These are phyloP conservation scores for Andrena dorsata DNA, from an alignment of 2,888 invertebrate species.

Conservation along the genomic window DNA sequence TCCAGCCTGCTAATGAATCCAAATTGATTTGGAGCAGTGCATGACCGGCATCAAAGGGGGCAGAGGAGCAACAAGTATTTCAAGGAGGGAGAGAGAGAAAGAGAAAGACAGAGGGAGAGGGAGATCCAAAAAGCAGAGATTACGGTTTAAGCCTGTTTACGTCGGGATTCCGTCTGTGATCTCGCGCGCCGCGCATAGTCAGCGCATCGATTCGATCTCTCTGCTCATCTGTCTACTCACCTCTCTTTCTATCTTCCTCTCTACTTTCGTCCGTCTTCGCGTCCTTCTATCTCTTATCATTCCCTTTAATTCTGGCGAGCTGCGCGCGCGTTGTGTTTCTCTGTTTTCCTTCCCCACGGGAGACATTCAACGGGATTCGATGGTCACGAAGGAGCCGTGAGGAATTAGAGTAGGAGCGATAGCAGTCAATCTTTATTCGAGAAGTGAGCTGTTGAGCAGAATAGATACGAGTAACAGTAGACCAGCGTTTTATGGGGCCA, in stretches of 20 bases:
- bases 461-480: no score
- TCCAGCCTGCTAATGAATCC: constrained; percentile 69
- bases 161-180: constrained; percentile 74
- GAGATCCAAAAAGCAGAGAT: constrained; percentile 69
- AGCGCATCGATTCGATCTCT: constrained; percentile 61
- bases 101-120: constrained; percentile 31
- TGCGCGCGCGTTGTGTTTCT: neutral
- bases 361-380: constrained; percentile 17
- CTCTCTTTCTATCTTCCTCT: constrained; percentile 6
- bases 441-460: no score
- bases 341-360: neutral
- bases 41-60: constrained; percentile 68
- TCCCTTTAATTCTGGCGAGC: neutral
- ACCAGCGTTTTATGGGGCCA: no score
- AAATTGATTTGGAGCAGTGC: constrained; percentile 72
- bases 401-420: no score
- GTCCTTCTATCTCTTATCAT: constrained; percentile 42
- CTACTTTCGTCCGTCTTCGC: constrained; percentile 8
- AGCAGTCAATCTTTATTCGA: no score
- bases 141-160: constrained; percentile 76
- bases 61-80: constrained; percentile 71
- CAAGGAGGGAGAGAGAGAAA: neutral
- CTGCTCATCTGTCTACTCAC: constrained; percentile 10
- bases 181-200: constrained; percentile 72
- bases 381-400: no score